Percentiles rank a stretch among this genome's conserved stretches.
These are phyloP conservation scores for Dasyprocta punctata DNA, from an alignment of 2,113 vertebrate species.

Conservation along the genomic window DNA sequence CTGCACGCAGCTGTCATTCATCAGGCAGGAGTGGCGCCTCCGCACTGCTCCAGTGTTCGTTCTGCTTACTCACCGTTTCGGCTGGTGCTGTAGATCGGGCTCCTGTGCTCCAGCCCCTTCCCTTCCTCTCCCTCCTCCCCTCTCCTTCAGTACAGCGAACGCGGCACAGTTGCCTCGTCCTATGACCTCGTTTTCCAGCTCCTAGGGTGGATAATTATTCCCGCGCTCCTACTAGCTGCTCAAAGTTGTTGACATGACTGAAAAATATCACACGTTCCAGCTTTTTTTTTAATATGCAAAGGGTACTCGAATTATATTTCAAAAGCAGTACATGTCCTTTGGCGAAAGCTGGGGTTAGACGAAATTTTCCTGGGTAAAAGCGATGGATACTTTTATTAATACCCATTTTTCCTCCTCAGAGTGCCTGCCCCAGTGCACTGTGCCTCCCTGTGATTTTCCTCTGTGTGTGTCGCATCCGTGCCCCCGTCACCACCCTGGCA, in stretches of 20 bases:
- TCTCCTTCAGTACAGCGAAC: not conserved
- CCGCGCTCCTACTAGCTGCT: not conserved
- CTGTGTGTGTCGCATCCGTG: fast-evolving
- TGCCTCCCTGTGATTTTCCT: fast-evolving
- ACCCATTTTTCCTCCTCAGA: not conserved
- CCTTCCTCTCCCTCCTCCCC: not conserved
- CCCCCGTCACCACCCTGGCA: not conserved
- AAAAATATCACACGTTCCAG: not conserved
- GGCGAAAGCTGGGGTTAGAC: not conserved
- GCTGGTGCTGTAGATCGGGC: not conserved
- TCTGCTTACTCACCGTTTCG: not conserved
- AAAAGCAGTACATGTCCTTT: not conserved
- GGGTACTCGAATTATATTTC: not conserved
- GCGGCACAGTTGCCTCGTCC: not conserved
- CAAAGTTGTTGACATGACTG: not conserved
- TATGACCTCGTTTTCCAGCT: not conserved
- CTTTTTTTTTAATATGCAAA: not conserved
- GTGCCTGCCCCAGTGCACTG: fast-evolving
- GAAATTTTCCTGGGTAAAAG: not conserved
- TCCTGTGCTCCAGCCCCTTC: not conserved
- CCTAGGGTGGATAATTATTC: not conserved
- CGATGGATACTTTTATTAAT: not conserved
- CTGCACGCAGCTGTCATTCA: not conserved
- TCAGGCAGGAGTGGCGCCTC: too few species aligned
- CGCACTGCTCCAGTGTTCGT: not conserved